Conservation (phyloP, 2,113 vertebrate genomes). For the Numida meleagris region DNA sequence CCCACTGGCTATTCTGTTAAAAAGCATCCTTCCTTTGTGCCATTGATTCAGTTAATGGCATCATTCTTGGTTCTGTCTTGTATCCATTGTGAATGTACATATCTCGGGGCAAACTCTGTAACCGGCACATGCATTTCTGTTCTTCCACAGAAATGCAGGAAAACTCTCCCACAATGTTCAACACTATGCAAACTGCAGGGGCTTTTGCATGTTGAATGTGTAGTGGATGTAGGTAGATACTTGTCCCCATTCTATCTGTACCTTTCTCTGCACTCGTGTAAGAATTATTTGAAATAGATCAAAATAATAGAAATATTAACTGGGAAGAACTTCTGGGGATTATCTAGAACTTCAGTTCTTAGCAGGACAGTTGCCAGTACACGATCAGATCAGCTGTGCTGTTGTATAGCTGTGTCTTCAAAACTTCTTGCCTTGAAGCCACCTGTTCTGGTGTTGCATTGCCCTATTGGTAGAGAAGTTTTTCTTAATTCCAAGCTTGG, state of each 20-base stretch:
- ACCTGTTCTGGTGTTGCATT: not conserved
- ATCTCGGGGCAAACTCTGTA: not conserved
- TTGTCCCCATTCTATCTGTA: not conserved
- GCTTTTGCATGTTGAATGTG: not conserved
- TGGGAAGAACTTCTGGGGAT: not conserved
- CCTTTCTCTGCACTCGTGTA: not conserved
- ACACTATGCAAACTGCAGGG: not conserved
- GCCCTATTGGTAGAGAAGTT: not conserved
- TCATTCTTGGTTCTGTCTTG: not conserved
- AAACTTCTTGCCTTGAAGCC: not conserved
- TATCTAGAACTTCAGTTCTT: not conserved
- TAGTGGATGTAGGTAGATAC: not conserved
- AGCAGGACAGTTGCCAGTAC: not conserved
- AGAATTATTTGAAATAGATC: not conserved
- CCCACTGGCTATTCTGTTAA: not conserved
- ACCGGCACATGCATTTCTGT: not conserved
- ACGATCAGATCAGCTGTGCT: not conserved
- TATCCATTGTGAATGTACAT: not conserved
- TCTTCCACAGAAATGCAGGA: not conserved
- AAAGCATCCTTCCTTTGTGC: not conserved
- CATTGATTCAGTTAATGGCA: not conserved
- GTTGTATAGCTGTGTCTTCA: not conserved
- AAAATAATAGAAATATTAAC: not conserved
- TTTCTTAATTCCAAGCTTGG: not conserved
- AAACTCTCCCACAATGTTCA: not conserved